Evolutionary conservation across 2,888 invertebrate species (phyloP), one percentile per base, ranked within the genome.

Genomic region (Coenonympha arcania): DNA sequence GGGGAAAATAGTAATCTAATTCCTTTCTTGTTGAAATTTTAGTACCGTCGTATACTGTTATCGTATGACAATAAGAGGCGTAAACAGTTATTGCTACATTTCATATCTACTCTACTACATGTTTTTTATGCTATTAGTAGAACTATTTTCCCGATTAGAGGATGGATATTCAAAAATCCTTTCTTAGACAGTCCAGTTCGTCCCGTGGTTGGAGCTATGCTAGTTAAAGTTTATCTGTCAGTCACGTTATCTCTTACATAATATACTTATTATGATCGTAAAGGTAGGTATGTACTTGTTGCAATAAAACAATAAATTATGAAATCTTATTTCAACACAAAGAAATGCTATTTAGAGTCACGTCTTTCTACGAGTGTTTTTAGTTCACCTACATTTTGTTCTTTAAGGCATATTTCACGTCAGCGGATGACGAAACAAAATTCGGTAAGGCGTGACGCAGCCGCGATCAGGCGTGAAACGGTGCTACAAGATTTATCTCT

Each of bases 381-480:
- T 16, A 44, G 24, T 44, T 44, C 44, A 44, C 44, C 44, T 34
- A 44, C 34, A 37, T 30, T 30, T 30, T 13, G 8, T 45, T 40
- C 15, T 20, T 56, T 50, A 50, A 48, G 36, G 54, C 49, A 48
- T 50, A 49, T 60, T 58, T 57, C 57, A 52, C 56, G 48, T 58
- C 56, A 58, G 56, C 57, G 59, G 54, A 69, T 75, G 68, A 69
- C 67, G 75, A 76, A 71, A 75, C 68, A 66, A 63, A 69, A 73
- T 59, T 61, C 76, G 74, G 68, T 70, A 71, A 71, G 69, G 66
- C 76, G 73, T 71, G 63, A 67, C 75, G 61, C 37, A 52, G 64
- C 64, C 65, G 68, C 65, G 61, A 65, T 71, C 75, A 74, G 68
- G 74, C 80, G 80, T 79, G 74, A 79, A 79, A 75, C 74, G 63